Conservation (phyloP, 1,140 invertebrate genomes). For the Drosophila nikananu region DNA sequence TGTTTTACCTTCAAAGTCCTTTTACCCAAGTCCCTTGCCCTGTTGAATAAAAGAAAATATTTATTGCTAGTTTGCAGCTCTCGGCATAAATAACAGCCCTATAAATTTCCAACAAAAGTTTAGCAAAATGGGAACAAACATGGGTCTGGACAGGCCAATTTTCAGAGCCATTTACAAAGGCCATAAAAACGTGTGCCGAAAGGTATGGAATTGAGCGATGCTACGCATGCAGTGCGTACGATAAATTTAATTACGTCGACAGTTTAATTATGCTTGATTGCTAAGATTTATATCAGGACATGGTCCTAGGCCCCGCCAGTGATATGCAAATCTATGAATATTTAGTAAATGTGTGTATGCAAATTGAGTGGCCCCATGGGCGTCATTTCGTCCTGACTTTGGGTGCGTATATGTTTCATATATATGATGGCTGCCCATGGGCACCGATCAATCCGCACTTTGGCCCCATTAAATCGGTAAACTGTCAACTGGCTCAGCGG, state of each 20-base stretch:
- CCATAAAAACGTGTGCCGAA: constrained; percentile 31
- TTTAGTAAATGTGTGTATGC: constrained; percentile 67
- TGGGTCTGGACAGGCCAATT: constrained; percentile 17
- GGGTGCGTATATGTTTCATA: not conserved
- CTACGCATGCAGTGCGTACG: constrained; percentile 23
- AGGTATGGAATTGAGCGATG: constrained; percentile 9
- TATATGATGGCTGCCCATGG: constrained; percentile 7
- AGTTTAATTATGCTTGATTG: constrained; percentile 70
- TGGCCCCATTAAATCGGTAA: constrained; percentile 43
- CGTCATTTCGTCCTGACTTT: not conserved
- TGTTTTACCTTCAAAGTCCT: not conserved
- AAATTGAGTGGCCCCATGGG: constrained; percentile 28
- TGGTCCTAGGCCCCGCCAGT: constrained; percentile 36
- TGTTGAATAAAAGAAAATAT: constrained; percentile 30
- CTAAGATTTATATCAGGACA: constrained; percentile 59
- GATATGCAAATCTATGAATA: constrained; percentile 73
- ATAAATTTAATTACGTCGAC: constrained; percentile 80
- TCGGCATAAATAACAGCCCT: constrained; percentile 56
- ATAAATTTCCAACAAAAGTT: constrained; percentile 49
- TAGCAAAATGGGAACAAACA: constrained; percentile 19
- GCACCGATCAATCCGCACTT: constrained; percentile 45
- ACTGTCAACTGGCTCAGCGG: constrained; percentile 46
- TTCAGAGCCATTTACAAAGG: constrained; percentile 45
- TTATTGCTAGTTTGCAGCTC: constrained; percentile 48
- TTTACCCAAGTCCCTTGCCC: not conserved